phyloP scores from a whole-genome alignment of 35 echinoderm and acorn worm species.

The Hemicentrotus pulcherrimus region DNA sequence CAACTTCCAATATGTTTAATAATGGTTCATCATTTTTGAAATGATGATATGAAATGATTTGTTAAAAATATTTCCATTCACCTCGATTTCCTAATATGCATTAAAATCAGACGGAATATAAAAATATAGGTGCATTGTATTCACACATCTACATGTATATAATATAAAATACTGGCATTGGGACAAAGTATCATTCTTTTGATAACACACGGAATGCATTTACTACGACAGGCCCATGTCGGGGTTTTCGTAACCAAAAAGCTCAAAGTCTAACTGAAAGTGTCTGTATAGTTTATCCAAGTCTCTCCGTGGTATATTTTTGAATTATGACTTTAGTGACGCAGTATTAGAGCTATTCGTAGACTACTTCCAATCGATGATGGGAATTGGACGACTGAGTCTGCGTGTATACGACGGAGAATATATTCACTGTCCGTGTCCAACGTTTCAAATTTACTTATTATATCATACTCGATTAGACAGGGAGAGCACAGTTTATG shows the following conservation, averaged over 20 bases:
- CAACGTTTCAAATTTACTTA: conserved; percentile 91
- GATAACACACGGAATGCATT: not conserved
- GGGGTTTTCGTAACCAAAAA: conserved; percentile 78
- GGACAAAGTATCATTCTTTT: too few species aligned
- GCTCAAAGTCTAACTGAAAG: conserved; percentile 77
- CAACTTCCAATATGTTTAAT: too few species aligned
- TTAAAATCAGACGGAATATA: too few species aligned
- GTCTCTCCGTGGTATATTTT: conserved; percentile 55
- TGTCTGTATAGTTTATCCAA: conserved; percentile 62
- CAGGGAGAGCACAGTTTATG: conserved; percentile 70
- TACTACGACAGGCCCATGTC: not conserved
- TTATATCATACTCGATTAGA: conserved; percentile 82
- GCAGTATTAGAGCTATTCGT: conserved; percentile 76
- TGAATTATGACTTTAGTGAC: conserved; percentile 60
- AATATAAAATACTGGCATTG: too few species aligned
- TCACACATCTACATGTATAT: too few species aligned
- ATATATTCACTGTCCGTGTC: conserved; percentile 71
- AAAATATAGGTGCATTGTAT: too few species aligned
- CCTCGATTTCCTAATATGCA: too few species aligned
- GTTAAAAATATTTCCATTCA: too few species aligned
- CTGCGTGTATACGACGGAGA: conserved; percentile 56
- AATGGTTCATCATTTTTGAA: too few species aligned
- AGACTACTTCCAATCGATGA: conserved; percentile 71
- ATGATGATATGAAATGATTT: too few species aligned
- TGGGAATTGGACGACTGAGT: conserved; percentile 65